These are phyloP conservation scores for Marmota flaviventris DNA, from an alignment of 2,113 vertebrate genomes.

Conservation along the genomic window DNA sequence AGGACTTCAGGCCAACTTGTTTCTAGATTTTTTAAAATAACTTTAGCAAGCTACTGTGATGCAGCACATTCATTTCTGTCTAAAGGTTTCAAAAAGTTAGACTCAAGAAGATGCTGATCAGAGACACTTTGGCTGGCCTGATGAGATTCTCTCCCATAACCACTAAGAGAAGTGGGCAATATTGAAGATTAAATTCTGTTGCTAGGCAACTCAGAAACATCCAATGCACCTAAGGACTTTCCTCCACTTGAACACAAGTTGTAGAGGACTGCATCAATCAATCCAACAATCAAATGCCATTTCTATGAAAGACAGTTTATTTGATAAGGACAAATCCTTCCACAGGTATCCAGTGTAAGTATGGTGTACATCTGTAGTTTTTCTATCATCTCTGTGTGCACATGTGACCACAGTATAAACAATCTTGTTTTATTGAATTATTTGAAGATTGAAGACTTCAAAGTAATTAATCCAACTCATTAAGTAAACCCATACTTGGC, in stretches of 20 bases:
- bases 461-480: background rate
- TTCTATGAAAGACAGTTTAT: conserved; percentile 9
- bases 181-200: conserved; percentile 28
- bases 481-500: background rate
- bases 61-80: background rate
- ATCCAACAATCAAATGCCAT: conserved; percentile 16
- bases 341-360: background rate
- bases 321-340: background rate
- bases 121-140: background rate
- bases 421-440: background rate
- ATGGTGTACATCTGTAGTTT: background rate
- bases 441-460: background rate
- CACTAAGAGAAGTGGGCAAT: background rate
- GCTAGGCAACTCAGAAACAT: conserved; percentile 12
- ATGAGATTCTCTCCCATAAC: conserved; percentile 12
- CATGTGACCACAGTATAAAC: background rate
- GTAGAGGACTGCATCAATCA: conserved; percentile 39
- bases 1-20: background rate
- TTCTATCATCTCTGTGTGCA: background rate
- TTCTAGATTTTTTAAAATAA: conserved; percentile 7
- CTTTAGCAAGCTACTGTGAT: background rate
- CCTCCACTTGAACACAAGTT: background rate
- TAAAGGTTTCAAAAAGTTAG: background rate
- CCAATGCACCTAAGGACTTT: conserved; percentile 1
- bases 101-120: background rate